Evolutionary conservation across 2,888 invertebrate genomes (phyloP), one percentile per base, ranked within the genome.

Genomic region (Lithophane ornitopus): DNA sequence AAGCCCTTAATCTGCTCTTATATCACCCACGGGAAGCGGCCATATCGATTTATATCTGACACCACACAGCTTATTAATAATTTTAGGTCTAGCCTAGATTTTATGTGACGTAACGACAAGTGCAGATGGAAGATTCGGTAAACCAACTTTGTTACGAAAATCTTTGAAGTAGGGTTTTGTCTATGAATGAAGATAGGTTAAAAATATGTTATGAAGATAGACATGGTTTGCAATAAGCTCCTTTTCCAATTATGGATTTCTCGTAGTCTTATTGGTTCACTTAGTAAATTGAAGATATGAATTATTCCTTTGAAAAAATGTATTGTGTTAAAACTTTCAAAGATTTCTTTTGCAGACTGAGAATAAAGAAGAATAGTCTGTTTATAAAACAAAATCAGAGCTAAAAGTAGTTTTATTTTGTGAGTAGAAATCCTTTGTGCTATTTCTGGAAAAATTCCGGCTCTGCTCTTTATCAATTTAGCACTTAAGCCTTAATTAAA

Each of bases 1-100:
- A 80, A 74, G 67, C 59, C 70, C 44, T 70, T 74, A 81, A 81
- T 81, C 80, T 80, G 70, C 70, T 63, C 74, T 81, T 81, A 80
- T 74, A 70, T 84, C 84, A 73, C 80, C 80, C 80, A 74, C 58
- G 66, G 66, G 62, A 68, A 67, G 66, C 26, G 28, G 41, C 12
- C 61, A 62, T 11, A n/a, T 67, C 81, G 74, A 81, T 74, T 67
- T 79, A 81, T 81, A 74, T 41, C 66, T 61, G 78, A 63, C 58
- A 54, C 61, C 26, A 34, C 41, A 65, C 63, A 56, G 56, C 73
- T 70, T 56, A 66, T 84, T 66, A 70, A 79, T 62, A 73, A 83
- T 79, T 80, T 67, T 49, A 69, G 66, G 28, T 16, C 34, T 46
- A 62, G 58, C 54, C 59, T 76, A 65, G 79, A 82, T 76, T 76